phyloP scores from a whole-genome alignment of 1,140 invertebrate genomes.

The Bradysia coprophila region DNA sequence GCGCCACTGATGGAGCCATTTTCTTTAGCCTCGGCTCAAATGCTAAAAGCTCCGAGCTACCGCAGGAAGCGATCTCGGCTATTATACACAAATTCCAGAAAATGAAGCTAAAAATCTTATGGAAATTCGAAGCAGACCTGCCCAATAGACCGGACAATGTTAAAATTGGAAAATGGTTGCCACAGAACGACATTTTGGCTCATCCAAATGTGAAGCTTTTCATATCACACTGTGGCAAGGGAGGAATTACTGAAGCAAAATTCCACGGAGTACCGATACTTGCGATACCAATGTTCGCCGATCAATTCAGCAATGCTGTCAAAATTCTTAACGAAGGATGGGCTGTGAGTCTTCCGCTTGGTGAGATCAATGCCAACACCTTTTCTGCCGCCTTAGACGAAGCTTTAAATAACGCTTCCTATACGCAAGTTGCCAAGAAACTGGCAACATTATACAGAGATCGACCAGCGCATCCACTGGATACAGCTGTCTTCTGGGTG shows the following conservation, averaged over 20 bases:
- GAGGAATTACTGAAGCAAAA: conserved; percentile 46
- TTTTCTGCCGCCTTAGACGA: conserved; percentile 15
- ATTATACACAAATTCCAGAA: conserved; percentile 13
- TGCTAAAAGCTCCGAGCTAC: background rate
- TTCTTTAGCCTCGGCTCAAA: conserved; percentile 10
- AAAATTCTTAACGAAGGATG: conserved; percentile 24
- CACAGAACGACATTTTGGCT: conserved; percentile 36
- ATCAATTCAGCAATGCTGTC: conserved; percentile 37
- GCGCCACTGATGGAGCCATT: conserved; percentile 8
- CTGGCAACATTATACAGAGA: conserved; percentile 34
- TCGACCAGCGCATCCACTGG: conserved; percentile 33
- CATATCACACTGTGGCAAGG: conserved; percentile 47
- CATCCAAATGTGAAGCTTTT: conserved; percentile 42
- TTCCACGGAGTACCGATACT: conserved; percentile 51
- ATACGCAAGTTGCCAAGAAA: conserved; percentile 5
- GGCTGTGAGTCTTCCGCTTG: conserved; percentile 21
- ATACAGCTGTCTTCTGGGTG: conserved; percentile 46
- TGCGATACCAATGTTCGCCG: conserved; percentile 43
- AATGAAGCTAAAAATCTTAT: conserved; percentile 25
- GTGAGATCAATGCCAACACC: conserved; percentile 16
- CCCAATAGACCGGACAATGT: conserved; percentile 28
- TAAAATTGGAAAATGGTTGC: conserved; percentile 34
- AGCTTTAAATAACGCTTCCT: conserved; percentile 18
- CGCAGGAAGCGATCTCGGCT: conserved; percentile 4
- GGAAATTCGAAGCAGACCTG: conserved; percentile 28